A percentile compares a stretch with the other conserved stretches of the same genome.
Conservation (phyloP, 2,888 invertebrate species). For the Pachliopta kotzebuea region DNA sequence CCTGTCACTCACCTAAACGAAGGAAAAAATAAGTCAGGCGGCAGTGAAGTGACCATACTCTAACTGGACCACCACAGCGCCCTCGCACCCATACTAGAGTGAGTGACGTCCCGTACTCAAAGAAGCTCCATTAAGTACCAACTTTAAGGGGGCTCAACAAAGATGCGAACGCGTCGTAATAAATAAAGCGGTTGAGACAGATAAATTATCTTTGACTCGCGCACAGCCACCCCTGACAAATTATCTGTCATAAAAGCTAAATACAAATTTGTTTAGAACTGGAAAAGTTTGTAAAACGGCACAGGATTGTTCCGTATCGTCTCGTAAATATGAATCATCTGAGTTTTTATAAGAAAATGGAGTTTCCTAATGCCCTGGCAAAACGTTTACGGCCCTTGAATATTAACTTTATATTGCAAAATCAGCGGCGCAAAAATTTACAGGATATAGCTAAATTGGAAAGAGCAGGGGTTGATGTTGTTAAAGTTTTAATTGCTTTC, state of each 20-base stretch:
- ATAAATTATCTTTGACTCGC: slow-evolving; percentile 79
- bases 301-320: slow-evolving; percentile 53
- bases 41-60: slow-evolving; percentile 51
- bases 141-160: slow-evolving; percentile 72
- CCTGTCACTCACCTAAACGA: slow-evolving; percentile 52
- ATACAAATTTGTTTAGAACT: slow-evolving; percentile 73
- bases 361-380: slow-evolving; percentile 27
- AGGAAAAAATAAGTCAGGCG: slow-evolving; percentile 52
- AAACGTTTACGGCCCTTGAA: slow-evolving; percentile 32
- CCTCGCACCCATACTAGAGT: slow-evolving; percentile 41
- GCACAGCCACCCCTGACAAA: slow-evolving; percentile 74
- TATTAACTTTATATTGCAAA: slow-evolving; percentile 50
- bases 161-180: slow-evolving; percentile 75
- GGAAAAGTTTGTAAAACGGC: slow-evolving; percentile 65
- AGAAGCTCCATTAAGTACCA: slow-evolving; percentile 73
- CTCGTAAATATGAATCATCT: slow-evolving; percentile 43
- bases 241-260: slow-evolving; percentile 76
- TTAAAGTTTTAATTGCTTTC: slow-evolving; percentile 77
- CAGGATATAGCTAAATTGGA: slow-evolving; percentile 51
- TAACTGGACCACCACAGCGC: slow-evolving; percentile 30
- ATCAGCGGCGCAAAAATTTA: slow-evolving; percentile 48
- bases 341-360: slow-evolving; percentile 35
- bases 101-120: slow-evolving; percentile 64
- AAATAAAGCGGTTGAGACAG: slow-evolving; percentile 78
- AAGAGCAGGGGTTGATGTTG: slow-evolving; percentile 59